A percentile compares a stretch with the other conserved stretches of the same genome.
Evolutionary conservation across 1,140 invertebrate genomes (phyloP).

Genomic region (Zaprionus ghesquierei): DNA sequence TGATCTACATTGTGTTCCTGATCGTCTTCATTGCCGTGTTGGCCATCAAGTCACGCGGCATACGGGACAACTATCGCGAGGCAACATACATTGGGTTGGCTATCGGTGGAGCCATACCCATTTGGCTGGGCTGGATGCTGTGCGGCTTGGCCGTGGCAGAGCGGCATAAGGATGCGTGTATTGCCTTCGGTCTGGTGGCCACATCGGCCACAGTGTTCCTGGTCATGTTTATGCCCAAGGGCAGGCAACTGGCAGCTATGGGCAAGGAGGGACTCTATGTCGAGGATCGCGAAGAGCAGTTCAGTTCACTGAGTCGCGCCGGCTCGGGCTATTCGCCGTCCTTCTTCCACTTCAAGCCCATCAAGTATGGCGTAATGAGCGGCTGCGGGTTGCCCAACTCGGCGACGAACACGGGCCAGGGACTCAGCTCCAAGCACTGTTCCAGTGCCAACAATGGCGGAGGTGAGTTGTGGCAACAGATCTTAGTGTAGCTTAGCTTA

Average conservation of each 20-base stretch:
- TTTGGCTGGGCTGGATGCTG: constrained; percentile 93
- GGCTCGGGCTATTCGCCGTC: constrained; percentile 93
- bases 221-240: constrained; percentile 97
- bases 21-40: constrained; percentile 92
- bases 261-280: constrained; percentile 91
- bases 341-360: constrained; percentile 95
- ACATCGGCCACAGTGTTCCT: constrained; percentile 93
- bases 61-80: constrained; percentile 96
- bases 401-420: constrained; percentile 78
- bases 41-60: constrained; percentile 91
- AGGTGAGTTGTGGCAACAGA: constrained; percentile 83
- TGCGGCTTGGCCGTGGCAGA: constrained; percentile 90
- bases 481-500: neutral
- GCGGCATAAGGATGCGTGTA: constrained; percentile 91
- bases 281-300: constrained; percentile 89
- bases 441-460: constrained; percentile 85
- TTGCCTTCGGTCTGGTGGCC: constrained; percentile 92
- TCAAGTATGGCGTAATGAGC: constrained; percentile 88
- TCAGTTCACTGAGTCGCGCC: constrained; percentile 89
- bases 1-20: constrained; percentile 92
- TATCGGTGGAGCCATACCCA: constrained; percentile 90
- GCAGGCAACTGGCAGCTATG: constrained; percentile 94
- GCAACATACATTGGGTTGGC: constrained; percentile 94
- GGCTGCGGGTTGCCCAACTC: constrained; percentile 75
- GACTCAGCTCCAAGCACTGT: constrained; percentile 76